Base-by-base conservation (phyloP, 2,797 vertebrate genomes). In the Luscinia megarhynchos region DNA sequence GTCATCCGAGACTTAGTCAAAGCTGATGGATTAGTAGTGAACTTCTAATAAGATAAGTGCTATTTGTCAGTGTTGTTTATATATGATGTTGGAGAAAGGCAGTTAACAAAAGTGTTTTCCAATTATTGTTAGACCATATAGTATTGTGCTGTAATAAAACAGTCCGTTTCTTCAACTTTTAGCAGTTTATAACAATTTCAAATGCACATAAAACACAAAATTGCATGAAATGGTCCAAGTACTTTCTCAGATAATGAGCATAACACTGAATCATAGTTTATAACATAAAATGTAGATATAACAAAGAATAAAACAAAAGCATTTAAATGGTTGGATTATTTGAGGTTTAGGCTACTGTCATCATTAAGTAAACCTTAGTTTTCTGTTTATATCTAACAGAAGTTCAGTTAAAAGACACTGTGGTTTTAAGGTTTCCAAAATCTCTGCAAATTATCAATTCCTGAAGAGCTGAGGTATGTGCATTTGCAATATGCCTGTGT, bases 21-120 rank as follows among this genome's bases (percentile, higher is more conserved):
- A 96, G 67, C 23, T 95, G 75, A 93, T 86, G 67, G 78, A 97
- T 94, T 94, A 87, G 64, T 68, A 92, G 59, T 82, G 63, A 95
- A 91, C 40, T 29, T 95, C 90, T 94, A 89, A 62, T 94, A 95
- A 94, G 82, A 76, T 94, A 95, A 91, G 58, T 84, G 20, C 23
- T 62, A 8, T 94, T 95, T 94, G 38, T 91, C 58, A 87, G 72
- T 93, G 59, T 66, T 95, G 30, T 89, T 93, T 93, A 75, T 83
- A 40, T n/a, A 29, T 81, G 67, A 38, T 18, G 22, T n/a, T 78
- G 38, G 24, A 72, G 53, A 84, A 10, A 85, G 15, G 26, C 15
- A 61, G 29, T 30, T 77, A 93, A 66, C 14, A 80, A 63, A 94
- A 88, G 30, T 40, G 27, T 15, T 93, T 95, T 92, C 48, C 58